Evolutionary conservation across 1,140 invertebrate genomes (phyloP), one percentile per base, ranked within the genome.

Genomic region (Calephelis nemesis): DNA sequence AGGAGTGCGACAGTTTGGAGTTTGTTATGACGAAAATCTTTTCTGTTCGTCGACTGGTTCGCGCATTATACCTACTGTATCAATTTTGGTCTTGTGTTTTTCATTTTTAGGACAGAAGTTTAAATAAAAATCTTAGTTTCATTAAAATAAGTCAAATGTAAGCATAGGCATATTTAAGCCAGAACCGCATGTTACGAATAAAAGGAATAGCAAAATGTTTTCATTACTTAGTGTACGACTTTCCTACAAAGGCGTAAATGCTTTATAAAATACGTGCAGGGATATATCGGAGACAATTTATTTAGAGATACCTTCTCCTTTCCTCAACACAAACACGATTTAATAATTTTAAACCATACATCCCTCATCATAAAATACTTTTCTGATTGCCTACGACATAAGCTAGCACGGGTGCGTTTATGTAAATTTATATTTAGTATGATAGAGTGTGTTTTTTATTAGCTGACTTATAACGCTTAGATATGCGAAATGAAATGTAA

Each of bases 251-350:
- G 82, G 82, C 83, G 85, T 88, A 85, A 86, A 87, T 78, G 81
- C 77, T 74, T 76, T 79, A 81, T 85, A 81, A 88, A 84, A 86
- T 86, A 86, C 84, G 79, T 77, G 75, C 71, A 66, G 78, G 80
- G 77, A 85, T 86, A 84, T 86, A 88, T 86, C 82, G 82, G 82
- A 77, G 84, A 88, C 85, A 88, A 88, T 88, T 88, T 88, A 88
- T 88, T 84, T 78, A 74, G 81, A 77, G 70, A 80, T 78, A 72
- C 74, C 76, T 76, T 68, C 68, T 63, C 69, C 73, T 71, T 71
- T 58, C 63, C 72, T 74, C 75, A 67, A 71, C 67, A 13, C 39
- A 58, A 40, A 10, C 47, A 13, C 65, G 67, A 49, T 47, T 15
- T 13, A 30, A 45, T 42, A 10, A 66, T 47, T 47, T 67, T 48